Evolutionary conservation across 2,113 vertebrate genomes (phyloP), one percentile per base, ranked within the genome.

Genomic region (Otocyon megalotis): DNA sequence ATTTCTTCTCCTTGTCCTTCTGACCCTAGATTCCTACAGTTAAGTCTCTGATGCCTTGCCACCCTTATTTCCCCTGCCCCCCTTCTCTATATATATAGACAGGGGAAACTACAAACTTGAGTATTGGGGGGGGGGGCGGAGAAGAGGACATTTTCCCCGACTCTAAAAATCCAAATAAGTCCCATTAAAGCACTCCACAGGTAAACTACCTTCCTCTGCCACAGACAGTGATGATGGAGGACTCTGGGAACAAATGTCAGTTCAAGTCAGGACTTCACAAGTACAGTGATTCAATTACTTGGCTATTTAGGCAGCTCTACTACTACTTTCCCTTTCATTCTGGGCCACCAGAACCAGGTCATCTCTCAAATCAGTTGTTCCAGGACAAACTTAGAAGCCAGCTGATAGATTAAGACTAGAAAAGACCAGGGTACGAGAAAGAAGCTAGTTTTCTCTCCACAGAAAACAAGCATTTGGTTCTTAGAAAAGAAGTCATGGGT

Each of bases 71-170:
- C 88, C 24, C 69, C 80, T 5, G 43, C 43, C 43, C 43, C 43
- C 6, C 43, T 43, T 43, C 15, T 19, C 63, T 83, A 43, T 32
- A 62, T 11, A 56, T 17, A 9, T 19, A 28, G 32, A 14, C 63
- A 93, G 62, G 26, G n/a, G 93, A 93, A 90, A 81, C 48, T 85
- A 67, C 20, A 89, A 91, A 94, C 35, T 76, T 8, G 28, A 71
- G 63, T 84, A 92, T 3, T 65, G 72, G n/a, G 54, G 1, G 17
- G 81, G 81, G 74, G 84, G n/a, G 16, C 28, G n/a, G 8, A 11
- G 22, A 30, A 37, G 48, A 24, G 8, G 26, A 48, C 11, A 79
- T 54, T 88, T 83, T 67, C 53, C 11, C 43, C 30, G 32, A 88
- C 17, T 60, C 62, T 88, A 56, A 88, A 88, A 94, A 74, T 50